phyloP scores from a whole-genome alignment of 2,113 vertebrate genomes.

The Tricholaema leucomelas region DNA sequence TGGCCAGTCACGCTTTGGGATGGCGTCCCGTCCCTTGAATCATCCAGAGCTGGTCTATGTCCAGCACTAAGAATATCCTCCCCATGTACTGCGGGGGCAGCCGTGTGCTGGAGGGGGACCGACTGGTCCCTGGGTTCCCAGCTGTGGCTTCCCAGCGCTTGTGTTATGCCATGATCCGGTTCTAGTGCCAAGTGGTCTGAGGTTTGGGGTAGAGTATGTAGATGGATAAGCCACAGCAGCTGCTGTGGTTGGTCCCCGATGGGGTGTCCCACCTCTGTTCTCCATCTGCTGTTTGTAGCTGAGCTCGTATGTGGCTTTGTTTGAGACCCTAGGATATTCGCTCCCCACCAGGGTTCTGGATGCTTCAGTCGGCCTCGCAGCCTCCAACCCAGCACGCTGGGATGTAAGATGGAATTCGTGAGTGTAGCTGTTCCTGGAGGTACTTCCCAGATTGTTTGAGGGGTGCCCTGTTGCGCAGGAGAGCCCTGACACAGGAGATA shows the following conservation, averaged over 20 bases:
- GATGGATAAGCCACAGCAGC: neutral
- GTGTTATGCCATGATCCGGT: accelerated
- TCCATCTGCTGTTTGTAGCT: accelerated
- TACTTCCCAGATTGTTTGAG: neutral
- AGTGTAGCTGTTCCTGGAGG: accelerated
- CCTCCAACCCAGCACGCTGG: accelerated
- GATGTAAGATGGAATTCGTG: neutral
- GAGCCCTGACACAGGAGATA: neutral
- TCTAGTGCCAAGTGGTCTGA: accelerated
- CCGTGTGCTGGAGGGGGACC: accelerated
- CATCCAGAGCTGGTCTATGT: neutral
- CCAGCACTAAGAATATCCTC: constrained; percentile 65
- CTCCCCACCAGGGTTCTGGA: neutral
- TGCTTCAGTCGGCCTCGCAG: accelerated
- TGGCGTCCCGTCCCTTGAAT: constrained; percentile 57
- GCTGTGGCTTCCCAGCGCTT: accelerated
- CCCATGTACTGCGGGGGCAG: neutral
- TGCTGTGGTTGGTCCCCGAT: accelerated
- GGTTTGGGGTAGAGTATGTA: neutral
- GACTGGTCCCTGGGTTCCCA: accelerated
- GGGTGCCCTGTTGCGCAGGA: neutral
- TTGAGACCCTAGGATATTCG: accelerated
- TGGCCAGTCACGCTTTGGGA: constrained; percentile 59
- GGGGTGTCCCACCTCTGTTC: neutral
- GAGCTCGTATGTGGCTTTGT: accelerated